phyloP scores from a whole-genome alignment of 2,888 invertebrate species.

The Mermis nigrescens region DNA sequence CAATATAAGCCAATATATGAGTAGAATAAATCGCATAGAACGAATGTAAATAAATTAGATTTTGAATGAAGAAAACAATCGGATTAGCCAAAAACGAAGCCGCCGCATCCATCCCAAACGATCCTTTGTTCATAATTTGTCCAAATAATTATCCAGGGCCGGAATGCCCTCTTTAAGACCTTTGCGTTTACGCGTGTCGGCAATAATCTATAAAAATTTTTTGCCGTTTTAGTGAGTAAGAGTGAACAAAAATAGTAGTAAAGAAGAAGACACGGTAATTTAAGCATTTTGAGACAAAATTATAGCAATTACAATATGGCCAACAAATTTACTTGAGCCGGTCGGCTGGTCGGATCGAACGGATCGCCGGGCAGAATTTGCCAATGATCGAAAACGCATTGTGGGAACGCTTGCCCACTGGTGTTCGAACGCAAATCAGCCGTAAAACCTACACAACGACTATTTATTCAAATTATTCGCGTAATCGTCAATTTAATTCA shows the following conservation, averaged over 20 bases:
- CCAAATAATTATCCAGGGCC: slow-evolving; percentile 77
- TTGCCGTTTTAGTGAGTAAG: too few species aligned
- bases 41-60: too few species aligned
- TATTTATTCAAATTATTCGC: too few species aligned
- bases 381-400: slow-evolving; percentile 99
- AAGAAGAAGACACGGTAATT: slow-evolving; percentile 2
- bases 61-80: too few species aligned
- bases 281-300: not conserved
- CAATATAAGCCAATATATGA: too few species aligned
- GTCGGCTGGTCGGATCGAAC: slow-evolving; percentile 43
- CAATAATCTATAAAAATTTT: slow-evolving; percentile 29
- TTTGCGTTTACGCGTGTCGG: slow-evolving; percentile 93
- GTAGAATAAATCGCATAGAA: too few species aligned
- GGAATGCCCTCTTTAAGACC: slow-evolving; percentile 95
- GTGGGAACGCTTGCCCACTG: slow-evolving; percentile 98
- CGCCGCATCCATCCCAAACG: too few species aligned
- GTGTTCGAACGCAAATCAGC: slow-evolving; percentile 88
- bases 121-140: slow-evolving; percentile 72
- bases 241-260: not conserved
- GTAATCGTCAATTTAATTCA: too few species aligned
- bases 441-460: slow-evolving; percentile 64
- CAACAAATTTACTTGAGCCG: slow-evolving; percentile 26
- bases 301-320: not conserved
- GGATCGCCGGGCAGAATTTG: slow-evolving; percentile 90
- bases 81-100: too few species aligned